Evolutionary conservation across 2,797 vertebrate species (phyloP).

Genomic region (Heliangelus exortis): DNA sequence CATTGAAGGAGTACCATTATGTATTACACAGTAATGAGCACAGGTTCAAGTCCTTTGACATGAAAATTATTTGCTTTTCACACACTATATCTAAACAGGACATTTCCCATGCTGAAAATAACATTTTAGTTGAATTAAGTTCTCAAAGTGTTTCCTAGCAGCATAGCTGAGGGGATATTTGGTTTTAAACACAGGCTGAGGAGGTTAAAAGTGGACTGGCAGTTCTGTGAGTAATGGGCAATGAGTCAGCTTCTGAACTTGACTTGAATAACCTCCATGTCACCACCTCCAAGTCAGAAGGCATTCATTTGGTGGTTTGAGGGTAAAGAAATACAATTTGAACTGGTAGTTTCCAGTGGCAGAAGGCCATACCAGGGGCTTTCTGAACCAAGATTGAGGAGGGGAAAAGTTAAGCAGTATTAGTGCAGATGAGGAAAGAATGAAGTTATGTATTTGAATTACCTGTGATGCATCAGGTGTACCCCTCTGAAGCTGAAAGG

Average conservation of each 20-base stretch:
- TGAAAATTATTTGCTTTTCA: not conserved
- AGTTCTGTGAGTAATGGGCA: conserved; percentile 35
- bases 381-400: not conserved
- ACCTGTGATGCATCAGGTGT: not conserved
- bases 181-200: not conserved
- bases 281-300: not conserved
- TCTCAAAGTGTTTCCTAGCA: conserved; percentile 30
- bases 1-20: not conserved
- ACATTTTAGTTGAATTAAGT: conserved; percentile 3
- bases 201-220: conserved; percentile 34
- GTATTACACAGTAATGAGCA: not conserved
- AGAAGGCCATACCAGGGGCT: not conserved
- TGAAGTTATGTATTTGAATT: not conserved
- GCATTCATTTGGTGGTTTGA: not conserved
- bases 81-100: not conserved
- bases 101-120: not conserved
- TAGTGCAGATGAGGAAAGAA: not conserved
- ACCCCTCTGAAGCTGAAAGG: not conserved
- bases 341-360: not conserved
- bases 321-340: conserved; percentile 22
- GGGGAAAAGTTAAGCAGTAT: not conserved
- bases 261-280: conserved; percentile 24
- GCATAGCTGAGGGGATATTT: not conserved
- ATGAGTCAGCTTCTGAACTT: conserved; percentile 50
- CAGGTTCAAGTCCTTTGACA: not conserved